Evolutionary conservation across 1,140 invertebrate species (phyloP), one percentile per base, ranked within the genome.

Genomic region (Caligus rogercresseyi): DNA sequence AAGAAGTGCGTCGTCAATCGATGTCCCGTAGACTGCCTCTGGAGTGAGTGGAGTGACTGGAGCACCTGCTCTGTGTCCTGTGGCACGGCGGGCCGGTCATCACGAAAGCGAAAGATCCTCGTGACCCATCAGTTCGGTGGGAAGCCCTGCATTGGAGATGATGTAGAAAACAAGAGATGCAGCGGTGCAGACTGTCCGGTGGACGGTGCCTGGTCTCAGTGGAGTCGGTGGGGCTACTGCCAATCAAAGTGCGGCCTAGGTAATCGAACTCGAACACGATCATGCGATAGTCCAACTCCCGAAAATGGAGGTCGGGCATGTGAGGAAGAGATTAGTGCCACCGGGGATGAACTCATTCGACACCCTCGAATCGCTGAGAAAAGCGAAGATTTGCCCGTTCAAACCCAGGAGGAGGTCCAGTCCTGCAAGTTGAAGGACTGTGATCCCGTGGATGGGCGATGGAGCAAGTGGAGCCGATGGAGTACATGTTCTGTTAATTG

Each of bases 171-270:
- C 3, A 25, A 56, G 16, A 20, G 19, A 21, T 56, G 54, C 20
- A 21, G 19, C 3, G 24, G 20, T 15, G 24, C 20, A 18, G 24
- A 56, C 18, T 56, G 54, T 56, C 74, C 69, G 51, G 68, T 69
- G 57, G 65, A 76, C 69, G 74, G 75, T 23, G 67, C 68, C n/a
- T 75, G 74, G 74, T 70, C 70, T 7, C 69, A 69, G 20, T 75
- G 72, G 74, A 68, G 67, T 55, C 23, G 60, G 4, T 75, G 73
- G 73, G 71, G 69, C 13, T 61, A 64, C 21, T 75, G 74, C 63
- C 69, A 70, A 1, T 61, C 68, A 15, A 72, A 72, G 7, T 77
- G 21, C 83, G 83, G 85, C 15, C 76, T 82, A 13, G 86, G 87
- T 0, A 55, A 65, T 11, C 69, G 70, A 64, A 66, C 65, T 1